These are phyloP conservation scores for Thymallus thymallus DNA, from an alignment of 2,113 vertebrate species.

Conservation along the genomic window DNA sequence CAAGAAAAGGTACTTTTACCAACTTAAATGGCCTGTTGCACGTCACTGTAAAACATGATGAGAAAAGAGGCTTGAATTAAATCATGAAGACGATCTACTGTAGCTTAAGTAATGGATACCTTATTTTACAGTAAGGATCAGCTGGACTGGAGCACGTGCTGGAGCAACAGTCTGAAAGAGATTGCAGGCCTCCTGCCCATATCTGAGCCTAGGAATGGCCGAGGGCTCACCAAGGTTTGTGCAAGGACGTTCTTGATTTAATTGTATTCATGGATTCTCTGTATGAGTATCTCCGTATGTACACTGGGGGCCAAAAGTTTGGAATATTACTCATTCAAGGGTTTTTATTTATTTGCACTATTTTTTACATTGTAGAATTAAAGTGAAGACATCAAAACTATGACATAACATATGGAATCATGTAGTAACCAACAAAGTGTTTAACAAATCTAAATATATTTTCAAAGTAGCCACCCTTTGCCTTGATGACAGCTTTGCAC, in stretches of 20 bases:
- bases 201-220: conserved; percentile 20
- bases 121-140: conserved; percentile 13
- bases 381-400: too few relatives aligned
- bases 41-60: neutral
- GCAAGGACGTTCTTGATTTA: neutral
- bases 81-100: neutral
- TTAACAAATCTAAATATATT: too few relatives aligned
- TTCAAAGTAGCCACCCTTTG: too few relatives aligned
- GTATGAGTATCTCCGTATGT: neutral
- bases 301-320: too few relatives aligned
- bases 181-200: conserved; percentile 40
- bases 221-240: conserved; percentile 36
- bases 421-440: too few relatives aligned
- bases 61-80: neutral
- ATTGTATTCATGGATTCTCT: neutral
- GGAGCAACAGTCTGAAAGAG: conserved; percentile 43
- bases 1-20: neutral
- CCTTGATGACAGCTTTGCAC: too few relatives aligned
- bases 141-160: conserved; percentile 23
- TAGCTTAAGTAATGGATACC: too few relatives aligned
- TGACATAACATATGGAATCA: too few relatives aligned
- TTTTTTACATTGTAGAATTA: too few relatives aligned
- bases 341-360: too few relatives aligned
- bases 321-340: too few relatives aligned
- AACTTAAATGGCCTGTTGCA: neutral